These are phyloP conservation scores for Leptodactylus fallax DNA, from an alignment of 2,797 vertebrate genomes.

Conservation along the genomic window DNA sequence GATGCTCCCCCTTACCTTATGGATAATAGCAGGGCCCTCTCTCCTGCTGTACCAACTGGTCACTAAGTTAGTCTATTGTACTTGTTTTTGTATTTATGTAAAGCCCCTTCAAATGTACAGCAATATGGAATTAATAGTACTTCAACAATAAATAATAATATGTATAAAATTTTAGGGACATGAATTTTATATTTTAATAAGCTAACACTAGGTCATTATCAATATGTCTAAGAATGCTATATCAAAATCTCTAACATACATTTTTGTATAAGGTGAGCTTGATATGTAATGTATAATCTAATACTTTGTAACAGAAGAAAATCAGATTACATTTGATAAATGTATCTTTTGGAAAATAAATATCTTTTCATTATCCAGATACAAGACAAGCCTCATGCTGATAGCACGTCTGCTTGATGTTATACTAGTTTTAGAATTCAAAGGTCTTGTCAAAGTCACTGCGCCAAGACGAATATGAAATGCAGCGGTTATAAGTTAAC, in stretches of 20 bases:
- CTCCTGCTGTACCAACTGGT: too few relatives aligned
- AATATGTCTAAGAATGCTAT: neutral
- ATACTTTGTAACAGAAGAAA: neutral
- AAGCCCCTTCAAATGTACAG: too few relatives aligned
- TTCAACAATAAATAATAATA: too few relatives aligned
- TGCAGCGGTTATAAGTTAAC: slow-evolving; percentile 7
- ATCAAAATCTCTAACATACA: neutral
- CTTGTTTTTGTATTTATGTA: too few relatives aligned
- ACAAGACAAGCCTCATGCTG: slow-evolving; percentile 25
- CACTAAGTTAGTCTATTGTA: too few relatives aligned
- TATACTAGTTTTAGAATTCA: slow-evolving; percentile 32
- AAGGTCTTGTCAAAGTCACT: slow-evolving; percentile 47
- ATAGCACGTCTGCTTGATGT: slow-evolving; percentile 13
- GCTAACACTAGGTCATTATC: neutral
- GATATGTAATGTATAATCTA: slow-evolving; percentile 13
- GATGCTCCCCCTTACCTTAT: too few relatives aligned
- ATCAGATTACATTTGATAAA: slow-evolving; percentile 31
- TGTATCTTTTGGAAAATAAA: slow-evolving; percentile 35
- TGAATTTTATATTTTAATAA: neutral
- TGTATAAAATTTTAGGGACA: too few relatives aligned
- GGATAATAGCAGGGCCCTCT: too few relatives aligned
- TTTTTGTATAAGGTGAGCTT: neutral
- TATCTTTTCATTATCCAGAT: slow-evolving; percentile 16
- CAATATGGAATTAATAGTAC: too few relatives aligned
- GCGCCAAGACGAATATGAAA: neutral